These are phyloP conservation scores for Scaptomyza hsui DNA, from an alignment of 1,140 invertebrate species.

Conservation along the genomic window DNA sequence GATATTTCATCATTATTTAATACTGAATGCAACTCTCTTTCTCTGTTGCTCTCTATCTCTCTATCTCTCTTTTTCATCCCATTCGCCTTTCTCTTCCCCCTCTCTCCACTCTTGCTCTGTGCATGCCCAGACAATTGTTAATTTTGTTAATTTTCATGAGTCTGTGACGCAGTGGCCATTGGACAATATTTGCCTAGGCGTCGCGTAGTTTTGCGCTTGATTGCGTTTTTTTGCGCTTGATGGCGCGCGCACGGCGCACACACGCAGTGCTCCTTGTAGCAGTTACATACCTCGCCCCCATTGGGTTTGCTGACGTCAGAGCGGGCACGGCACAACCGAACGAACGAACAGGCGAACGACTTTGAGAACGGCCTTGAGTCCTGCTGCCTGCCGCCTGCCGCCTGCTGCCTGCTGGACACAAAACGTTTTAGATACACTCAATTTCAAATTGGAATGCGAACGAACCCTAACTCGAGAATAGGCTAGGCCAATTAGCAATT, in stretches of 20 bases:
- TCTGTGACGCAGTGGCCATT: constrained; percentile 28
- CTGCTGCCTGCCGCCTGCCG: too few relatives aligned
- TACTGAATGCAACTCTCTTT: too few relatives aligned
- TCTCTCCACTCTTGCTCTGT: too few relatives aligned
- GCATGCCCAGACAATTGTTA: constrained; percentile 19
- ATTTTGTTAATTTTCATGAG: constrained; percentile 45
- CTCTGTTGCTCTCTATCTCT: too few relatives aligned
- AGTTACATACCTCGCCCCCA: background rate
- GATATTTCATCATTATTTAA: too few relatives aligned
- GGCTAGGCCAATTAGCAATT: constrained; percentile 61
- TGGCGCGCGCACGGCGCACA: constrained; percentile 17
- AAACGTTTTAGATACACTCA: constrained; percentile 19
- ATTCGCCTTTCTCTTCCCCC: background rate
- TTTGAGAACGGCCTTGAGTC: constrained; percentile 53
- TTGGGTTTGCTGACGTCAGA: constrained; percentile 55
- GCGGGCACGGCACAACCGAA: constrained; percentile 21
- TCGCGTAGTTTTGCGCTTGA: constrained; percentile 49
- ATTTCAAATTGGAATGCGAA: constrained; percentile 19
- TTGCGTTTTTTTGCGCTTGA: constrained; percentile 40
- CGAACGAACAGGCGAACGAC: background rate
- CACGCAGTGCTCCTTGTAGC: background rate
- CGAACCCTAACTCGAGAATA: background rate
- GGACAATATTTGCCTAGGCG: constrained; percentile 45
- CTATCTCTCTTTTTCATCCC: background rate
- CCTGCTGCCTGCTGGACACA: constrained; percentile 10